Evolutionary conservation across 2,888 invertebrate genomes (phyloP).

Genomic region (Ischnus inquisitorius): DNA sequence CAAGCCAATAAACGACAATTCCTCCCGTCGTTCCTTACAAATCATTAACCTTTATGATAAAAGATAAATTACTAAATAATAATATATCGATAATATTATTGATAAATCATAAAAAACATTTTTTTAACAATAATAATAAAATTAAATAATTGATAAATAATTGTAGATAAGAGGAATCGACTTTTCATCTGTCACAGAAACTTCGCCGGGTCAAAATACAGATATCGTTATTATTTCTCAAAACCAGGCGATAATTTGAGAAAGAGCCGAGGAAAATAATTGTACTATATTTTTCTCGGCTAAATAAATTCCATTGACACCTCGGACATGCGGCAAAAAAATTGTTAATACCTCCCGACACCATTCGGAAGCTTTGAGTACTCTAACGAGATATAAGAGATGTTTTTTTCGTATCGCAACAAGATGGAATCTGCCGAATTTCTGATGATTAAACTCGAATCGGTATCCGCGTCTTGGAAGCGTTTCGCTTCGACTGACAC

Average conservation of each 20-base stretch:
- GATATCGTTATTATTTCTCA: too few relatives aligned
- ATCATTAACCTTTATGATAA: not conserved
- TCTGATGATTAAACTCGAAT: constrained; percentile 5
- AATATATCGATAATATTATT: not conserved
- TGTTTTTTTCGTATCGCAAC: not conserved
- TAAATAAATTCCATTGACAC: too few relatives aligned
- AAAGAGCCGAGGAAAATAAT: too few relatives aligned
- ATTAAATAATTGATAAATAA: not conserved
- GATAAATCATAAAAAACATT: not conserved
- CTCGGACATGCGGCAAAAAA: too few relatives aligned
- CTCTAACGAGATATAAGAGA: not conserved
- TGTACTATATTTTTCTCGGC: too few relatives aligned
- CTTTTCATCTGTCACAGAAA: too few relatives aligned
- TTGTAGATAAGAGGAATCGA: too few relatives aligned
- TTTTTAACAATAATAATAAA: not conserved
- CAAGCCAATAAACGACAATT: too few relatives aligned
- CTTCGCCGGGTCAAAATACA: too few relatives aligned
- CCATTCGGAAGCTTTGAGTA: not conserved
- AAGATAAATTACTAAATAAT: not conserved
- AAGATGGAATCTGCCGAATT: not conserved
- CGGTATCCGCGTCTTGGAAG: constrained; percentile 4
- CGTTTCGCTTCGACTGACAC: constrained; percentile 37
- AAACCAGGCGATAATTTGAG: too few relatives aligned
- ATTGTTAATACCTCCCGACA: not conserved
- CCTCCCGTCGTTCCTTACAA: too few relatives aligned